phyloP scores from a whole-genome alignment of 1,140 invertebrate species.

The Drosophila nigromelanica region DNA sequence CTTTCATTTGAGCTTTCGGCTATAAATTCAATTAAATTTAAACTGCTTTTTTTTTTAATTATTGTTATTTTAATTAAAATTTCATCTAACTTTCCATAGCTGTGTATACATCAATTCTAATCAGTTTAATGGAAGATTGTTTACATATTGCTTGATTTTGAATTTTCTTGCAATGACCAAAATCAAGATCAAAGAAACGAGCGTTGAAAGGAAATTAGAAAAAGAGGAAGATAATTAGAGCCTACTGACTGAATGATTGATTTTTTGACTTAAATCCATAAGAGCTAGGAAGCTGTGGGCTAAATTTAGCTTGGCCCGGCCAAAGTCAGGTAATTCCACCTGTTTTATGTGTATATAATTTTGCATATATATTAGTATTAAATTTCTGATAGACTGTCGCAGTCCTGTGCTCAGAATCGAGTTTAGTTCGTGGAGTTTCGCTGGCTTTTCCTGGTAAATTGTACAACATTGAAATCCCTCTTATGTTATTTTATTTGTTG shows the following conservation, averaged over 20 bases:
- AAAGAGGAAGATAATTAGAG: background rate
- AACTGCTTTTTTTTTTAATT: conserved; percentile 10
- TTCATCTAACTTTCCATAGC: conserved; percentile 34
- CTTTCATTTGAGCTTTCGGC: conserved; percentile 38
- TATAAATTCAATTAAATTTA: conserved; percentile 61
- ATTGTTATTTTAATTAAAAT: conserved; percentile 47
- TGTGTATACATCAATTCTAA: conserved; percentile 20
- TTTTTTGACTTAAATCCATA: too few relatives aligned
- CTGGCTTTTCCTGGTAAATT: background rate
- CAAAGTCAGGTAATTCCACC: too few relatives aligned
- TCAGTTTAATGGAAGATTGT: conserved; percentile 28
- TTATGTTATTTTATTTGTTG: background rate
- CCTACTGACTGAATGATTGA: too few relatives aligned
- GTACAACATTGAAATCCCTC: background rate
- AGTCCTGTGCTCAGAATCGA: too few relatives aligned
- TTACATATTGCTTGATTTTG: conserved; percentile 10
- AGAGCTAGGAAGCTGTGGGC: too few relatives aligned
- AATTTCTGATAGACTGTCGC: background rate
- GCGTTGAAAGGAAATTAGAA: background rate
- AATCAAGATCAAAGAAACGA: conserved; percentile 11
- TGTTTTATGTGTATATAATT: too few relatives aligned
- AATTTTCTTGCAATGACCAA: background rate
- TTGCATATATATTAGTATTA: background rate
- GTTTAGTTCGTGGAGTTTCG: background rate
- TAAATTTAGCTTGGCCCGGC: too few relatives aligned